Percentiles rank a stretch among this genome's conserved stretches.
Conservation (phyloP, 53 echinoderm and acorn worm genomes). For the Antedon mediterranea region DNA sequence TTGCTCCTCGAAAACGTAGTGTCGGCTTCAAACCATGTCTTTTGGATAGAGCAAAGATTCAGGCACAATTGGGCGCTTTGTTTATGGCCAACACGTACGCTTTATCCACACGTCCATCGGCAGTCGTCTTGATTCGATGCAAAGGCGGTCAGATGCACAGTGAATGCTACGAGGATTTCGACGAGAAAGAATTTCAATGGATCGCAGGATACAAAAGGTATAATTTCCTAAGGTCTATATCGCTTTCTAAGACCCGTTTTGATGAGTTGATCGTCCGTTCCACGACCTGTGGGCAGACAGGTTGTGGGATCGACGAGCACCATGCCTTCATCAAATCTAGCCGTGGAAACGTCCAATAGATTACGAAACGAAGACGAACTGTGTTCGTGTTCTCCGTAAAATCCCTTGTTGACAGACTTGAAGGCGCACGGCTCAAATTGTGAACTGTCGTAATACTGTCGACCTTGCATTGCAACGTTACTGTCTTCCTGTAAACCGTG, state of each 20-base stretch:
- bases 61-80: background rate
- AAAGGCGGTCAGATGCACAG: background rate
- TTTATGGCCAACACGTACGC: background rate
- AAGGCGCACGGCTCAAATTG: background rate
- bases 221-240: background rate
- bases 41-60: background rate
- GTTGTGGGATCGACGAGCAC: background rate
- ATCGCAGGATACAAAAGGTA: background rate
- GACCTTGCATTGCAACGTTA: background rate
- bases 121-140: background rate
- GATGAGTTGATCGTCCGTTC: background rate
- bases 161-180: background rate
- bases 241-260: background rate
- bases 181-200: background rate
- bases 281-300: background rate
- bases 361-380: background rate
- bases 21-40: background rate
- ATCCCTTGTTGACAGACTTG: constrained; percentile 1
- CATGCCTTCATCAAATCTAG: background rate
- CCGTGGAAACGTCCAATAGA: background rate
- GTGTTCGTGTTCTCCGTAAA: background rate
- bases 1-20: background rate
- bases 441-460: background rate
- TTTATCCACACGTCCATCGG: background rate
- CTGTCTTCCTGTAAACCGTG: background rate